These are phyloP conservation scores for Xiphophorus birchmanni DNA, from an alignment of 2,797 vertebrate species.

Conservation along the genomic window DNA sequence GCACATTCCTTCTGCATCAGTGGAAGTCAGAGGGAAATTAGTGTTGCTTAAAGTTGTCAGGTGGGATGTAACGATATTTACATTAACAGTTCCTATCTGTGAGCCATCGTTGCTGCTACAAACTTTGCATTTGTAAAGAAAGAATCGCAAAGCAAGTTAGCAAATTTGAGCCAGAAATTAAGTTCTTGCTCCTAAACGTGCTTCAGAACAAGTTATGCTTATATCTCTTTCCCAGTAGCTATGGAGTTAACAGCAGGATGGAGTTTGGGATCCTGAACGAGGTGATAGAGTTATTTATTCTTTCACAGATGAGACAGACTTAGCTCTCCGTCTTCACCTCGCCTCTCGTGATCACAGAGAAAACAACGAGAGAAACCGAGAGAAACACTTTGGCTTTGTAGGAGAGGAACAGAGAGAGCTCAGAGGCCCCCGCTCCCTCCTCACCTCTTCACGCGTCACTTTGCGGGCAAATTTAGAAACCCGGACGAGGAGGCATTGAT, in stretches of 20 bases:
- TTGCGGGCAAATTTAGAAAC: conserved; percentile 62
- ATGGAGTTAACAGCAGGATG: background rate
- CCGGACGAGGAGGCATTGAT: conserved; percentile 52
- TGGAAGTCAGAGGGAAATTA: background rate
- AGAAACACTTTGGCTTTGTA: background rate
- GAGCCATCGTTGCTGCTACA: background rate
- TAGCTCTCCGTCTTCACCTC: conserved; percentile 40
- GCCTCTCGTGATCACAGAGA: conserved; percentile 53
- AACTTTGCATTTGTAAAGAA: background rate
- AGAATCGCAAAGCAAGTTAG: background rate
- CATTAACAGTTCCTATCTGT: background rate
- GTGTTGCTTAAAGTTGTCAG: background rate
- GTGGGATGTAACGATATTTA: background rate
- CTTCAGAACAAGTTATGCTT: background rate
- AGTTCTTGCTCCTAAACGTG: background rate
- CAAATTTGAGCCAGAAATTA: background rate
- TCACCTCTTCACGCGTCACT: conserved; percentile 43
- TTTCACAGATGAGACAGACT: conserved; percentile 43
- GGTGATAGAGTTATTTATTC: conserved; percentile 27
- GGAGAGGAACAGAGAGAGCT: conserved; percentile 14
- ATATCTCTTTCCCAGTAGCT: background rate
- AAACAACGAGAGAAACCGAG: background rate
- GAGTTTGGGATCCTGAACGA: background rate
- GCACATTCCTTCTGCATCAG: background rate
- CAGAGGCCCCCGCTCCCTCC: conserved; percentile 21